Evolutionary conservation across 2,888 invertebrate genomes (phyloP), one percentile per base, ranked within the genome.

Genomic region (Bedellia somnulentella): DNA sequence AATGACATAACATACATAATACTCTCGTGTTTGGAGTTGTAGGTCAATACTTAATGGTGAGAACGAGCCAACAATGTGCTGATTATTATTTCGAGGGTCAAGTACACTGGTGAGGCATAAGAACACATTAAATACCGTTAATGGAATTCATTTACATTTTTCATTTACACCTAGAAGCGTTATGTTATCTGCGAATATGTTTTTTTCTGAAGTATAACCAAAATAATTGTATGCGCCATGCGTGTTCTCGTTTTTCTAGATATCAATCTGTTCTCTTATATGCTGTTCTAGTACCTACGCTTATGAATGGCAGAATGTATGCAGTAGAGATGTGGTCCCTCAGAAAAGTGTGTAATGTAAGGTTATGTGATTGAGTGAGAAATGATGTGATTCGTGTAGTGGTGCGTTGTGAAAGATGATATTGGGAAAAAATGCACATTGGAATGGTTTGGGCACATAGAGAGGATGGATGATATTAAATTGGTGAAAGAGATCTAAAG

Each of bases 71-170:
- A 59, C 60, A 52, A 52, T 52, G 49, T 43, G 42, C 35, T 46
- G 43, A 55, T 56, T 60, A 60, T 61, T 52, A 46, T 53, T 53
- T 49, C 46, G 60, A 55, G 56, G 63, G 64, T 61, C 67, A 57
- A 39, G 2, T 17, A 15, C 12, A 9, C n/a, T n/a, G 11, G 11
- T n/a, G 6, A 10, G n/a, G 24, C 11, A 8, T 11, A 10, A 24
- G n/a, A 11, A 24, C 11, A 3, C 11, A 11, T 12, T 8, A 24
- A 6, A 8, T 24, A 10, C 3, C 8, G 21, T 21, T 8, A n/a
- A n/a, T 10, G 21, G 9, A 21, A 21, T n/a, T 10, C 3, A 21
- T n/a, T n/a, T 10, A 8, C n/a, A 21, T 10, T n/a, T n/a, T 10
- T n/a, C 9, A 21, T n/a, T 10, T 21, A n/a, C n/a, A n/a, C 21